phyloP scores from a whole-genome alignment of 2,888 invertebrate species.

The Cyclophora punctaria region DNA sequence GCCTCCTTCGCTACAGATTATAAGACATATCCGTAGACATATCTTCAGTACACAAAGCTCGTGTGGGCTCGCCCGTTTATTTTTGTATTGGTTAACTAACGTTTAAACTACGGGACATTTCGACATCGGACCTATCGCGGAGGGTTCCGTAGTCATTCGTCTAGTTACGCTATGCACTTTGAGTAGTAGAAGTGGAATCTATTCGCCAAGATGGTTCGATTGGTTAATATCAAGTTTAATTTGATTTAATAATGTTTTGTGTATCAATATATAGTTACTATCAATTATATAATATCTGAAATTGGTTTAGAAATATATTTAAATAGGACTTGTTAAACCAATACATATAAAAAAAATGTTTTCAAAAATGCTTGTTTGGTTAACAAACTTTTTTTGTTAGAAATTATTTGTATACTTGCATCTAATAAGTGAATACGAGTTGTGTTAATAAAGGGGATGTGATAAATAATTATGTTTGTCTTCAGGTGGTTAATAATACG shows the following conservation, averaged over 20 bases:
- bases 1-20: background rate
- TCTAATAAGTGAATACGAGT: conserved; percentile 18
- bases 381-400: conserved; percentile 14
- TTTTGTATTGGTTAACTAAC: conserved; percentile 46
- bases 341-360: too few relatives aligned
- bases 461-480: conserved; percentile 31
- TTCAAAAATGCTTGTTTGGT: too few relatives aligned
- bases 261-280: too few relatives aligned
- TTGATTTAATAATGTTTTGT: too few relatives aligned
- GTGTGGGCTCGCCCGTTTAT: conserved; percentile 32
- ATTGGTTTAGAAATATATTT: too few relatives aligned
- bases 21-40: conserved; percentile 35
- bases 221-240: conserved; percentile 40
- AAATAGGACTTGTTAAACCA: too few relatives aligned
- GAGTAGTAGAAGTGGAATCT: conserved; percentile 19
- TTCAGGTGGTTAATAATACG: conserved; percentile 81
- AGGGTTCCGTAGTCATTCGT: conserved; percentile 27
- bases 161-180: conserved; percentile 31
- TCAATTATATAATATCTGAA: too few relatives aligned
- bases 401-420: conserved; percentile 26
- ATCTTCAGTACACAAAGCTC: conserved; percentile 21
- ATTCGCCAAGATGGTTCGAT: conserved; percentile 26
- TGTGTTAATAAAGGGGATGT: conserved; percentile 9
- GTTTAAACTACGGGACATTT: conserved; percentile 53
- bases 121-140: conserved; percentile 46